phyloP scores from a whole-genome alignment of 2,113 vertebrate species.

The Perognathus longimembris region DNA sequence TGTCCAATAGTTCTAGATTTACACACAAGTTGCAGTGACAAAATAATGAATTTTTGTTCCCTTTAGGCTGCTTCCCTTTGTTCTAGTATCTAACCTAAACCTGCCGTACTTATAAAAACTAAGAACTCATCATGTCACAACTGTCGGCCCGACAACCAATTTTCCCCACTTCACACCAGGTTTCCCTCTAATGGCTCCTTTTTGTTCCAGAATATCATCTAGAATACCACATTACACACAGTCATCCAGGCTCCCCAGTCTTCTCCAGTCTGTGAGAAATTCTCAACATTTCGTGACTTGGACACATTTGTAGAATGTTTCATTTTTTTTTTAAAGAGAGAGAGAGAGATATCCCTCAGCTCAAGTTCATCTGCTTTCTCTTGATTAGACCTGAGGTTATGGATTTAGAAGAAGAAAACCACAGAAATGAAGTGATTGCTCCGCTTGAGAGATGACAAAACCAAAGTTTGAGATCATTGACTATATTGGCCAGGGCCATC shows the following conservation, averaged over 20 bases:
- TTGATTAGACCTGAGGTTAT: not conserved
- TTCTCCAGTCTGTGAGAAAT: not conserved
- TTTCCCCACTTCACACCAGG: not conserved
- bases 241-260: not conserved
- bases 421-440: not conserved
- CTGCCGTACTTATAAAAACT: not conserved
- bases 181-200: not conserved
- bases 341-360: not conserved
- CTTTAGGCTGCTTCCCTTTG: not conserved
- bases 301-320: not conserved
- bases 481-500: not conserved
- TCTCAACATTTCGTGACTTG: constrained; percentile 7
- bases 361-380: not conserved
- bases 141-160: not conserved
- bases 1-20: not conserved
- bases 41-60: accelerated
- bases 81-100: not conserved
- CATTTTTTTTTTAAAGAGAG: not conserved
- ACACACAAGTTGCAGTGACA: not conserved
- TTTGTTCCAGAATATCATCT: not conserved
- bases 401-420: not conserved
- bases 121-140: not conserved
- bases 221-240: not conserved
- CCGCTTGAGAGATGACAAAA: not conserved
- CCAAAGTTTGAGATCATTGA: not conserved